These are phyloP conservation scores for Microtus pennsylvanicus DNA, from an alignment of 2,113 vertebrate genomes.

Conservation along the genomic window DNA sequence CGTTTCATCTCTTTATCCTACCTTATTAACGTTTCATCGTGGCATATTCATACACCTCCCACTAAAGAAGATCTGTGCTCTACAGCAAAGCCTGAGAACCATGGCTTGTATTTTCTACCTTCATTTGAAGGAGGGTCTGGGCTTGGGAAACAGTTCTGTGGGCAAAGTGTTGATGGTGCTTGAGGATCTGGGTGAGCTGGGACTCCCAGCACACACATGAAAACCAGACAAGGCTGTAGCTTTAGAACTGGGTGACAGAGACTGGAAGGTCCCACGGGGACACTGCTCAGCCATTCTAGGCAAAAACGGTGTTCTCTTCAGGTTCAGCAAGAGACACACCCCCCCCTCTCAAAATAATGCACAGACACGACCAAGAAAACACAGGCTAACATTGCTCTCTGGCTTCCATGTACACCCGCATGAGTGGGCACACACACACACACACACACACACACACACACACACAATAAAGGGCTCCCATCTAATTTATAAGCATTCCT, in stretches of 20 bases:
- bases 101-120: not conserved
- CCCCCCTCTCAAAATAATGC: not conserved
- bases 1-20: not conserved
- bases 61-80: conserved; percentile 9
- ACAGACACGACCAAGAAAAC: not conserved
- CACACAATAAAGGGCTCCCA: not conserved
- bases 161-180: not conserved
- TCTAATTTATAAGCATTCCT: not conserved
- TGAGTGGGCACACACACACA: not conserved
- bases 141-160: not conserved
- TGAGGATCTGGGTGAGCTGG: not conserved
- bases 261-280: no score
- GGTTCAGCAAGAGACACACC: not conserved
- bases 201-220: not conserved
- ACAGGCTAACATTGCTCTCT: not conserved
- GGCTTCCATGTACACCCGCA: not conserved
- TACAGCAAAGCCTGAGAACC: not conserved
- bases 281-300: not conserved
- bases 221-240: not conserved
- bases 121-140: not conserved
- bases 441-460: not conserved
- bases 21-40: conserved; percentile 28
- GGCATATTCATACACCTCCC: conserved; percentile 26
- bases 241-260: not conserved
- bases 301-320: not conserved